Base-by-base conservation (phyloP, 2,113 vertebrate genomes). In the Piprites chloris region DNA sequence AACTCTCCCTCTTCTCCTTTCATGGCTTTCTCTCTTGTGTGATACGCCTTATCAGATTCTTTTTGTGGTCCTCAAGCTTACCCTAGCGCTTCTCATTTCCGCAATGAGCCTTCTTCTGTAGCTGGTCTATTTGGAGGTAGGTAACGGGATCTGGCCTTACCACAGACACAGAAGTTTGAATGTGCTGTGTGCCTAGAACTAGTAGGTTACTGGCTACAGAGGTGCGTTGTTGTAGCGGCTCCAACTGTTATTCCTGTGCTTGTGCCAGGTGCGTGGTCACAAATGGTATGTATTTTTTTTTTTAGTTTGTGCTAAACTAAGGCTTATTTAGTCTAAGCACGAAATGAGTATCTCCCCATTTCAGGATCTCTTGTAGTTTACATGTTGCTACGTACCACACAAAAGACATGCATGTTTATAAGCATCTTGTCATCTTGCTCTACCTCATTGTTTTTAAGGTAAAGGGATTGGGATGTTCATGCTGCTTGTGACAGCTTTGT, bases 61-160 rank as follows among this genome's bases (percentile, higher is more conserved):
- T 98, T 99, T 98, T 98, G 98, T 98, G 98, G 97, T 97, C 98
- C 97, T 96, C 97, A 97, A 97, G 97, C 97, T 98, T 99, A 98
- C 96, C 97, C 97, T 98, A 98, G 97, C 53, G 98, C 98, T 98
- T 98, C 98, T 97, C 97, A 98, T 97, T 98, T 98, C 97, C 96
- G 97, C 89, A 97, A 97, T 97, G 98, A 99, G 90, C 96, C 98
- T 98, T 98, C 98, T 98, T 80, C 98, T 95, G 96, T 99, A 98
- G 98, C 98, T 98, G 98, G 98, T 98, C 98, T 99, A 97, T 98
- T 99, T 97, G 98, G 97, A 99, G 98, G 98, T 99, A 98, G 97
- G 98, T 99, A 93, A 96, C 3, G 49, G 52, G 87, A 32, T 69
- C 2, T 15, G 63, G 90, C 84, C 68, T n/a, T 21, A 18, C 47